These are phyloP conservation scores for Xestia ashworthii DNA, from an alignment of 2,888 invertebrate species.

Conservation along the genomic window DNA sequence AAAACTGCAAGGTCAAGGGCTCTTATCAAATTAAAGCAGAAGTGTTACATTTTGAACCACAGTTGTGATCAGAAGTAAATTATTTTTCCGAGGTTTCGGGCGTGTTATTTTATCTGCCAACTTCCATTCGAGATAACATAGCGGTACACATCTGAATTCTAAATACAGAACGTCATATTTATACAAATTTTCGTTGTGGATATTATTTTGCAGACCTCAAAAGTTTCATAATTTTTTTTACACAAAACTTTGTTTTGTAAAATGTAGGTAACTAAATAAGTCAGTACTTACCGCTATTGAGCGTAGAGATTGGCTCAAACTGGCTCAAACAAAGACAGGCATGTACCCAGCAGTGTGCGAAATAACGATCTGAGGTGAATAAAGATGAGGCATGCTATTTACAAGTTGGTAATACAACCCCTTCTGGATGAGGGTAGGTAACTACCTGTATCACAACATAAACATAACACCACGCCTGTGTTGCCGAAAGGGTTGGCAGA, in stretches of 20 bases:
- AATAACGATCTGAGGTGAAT: neutral
- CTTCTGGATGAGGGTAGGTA: neutral
- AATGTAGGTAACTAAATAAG: neutral
- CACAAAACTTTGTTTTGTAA: neutral
- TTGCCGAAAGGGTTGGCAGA: neutral
- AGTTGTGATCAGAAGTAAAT: slow-evolving; percentile 1
- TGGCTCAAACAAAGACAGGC: neutral
- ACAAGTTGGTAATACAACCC: neutral
- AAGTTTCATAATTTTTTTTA: neutral
- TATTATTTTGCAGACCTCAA: neutral
- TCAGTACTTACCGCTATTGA: neutral
- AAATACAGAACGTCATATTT: slow-evolving; percentile 6
- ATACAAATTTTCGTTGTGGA: neutral
- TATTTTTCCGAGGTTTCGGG: slow-evolving; percentile 13
- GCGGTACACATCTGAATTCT: slow-evolving; percentile 30
- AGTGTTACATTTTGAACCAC: neutral
- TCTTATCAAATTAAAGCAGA: slow-evolving; percentile 4
- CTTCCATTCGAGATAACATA: slow-evolving; percentile 27
- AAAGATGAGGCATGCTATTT: neutral
- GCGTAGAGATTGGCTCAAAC: neutral
- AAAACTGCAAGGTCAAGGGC: slow-evolving; percentile 14
- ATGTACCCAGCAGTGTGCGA: neutral
- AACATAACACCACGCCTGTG: neutral
- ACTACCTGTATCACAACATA: neutral
- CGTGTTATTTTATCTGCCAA: slow-evolving; percentile 14